A percentile compares a stretch with the other conserved stretches of the same genome.
Evolutionary conservation across 2,888 invertebrate species (phyloP).

Genomic region (Harmothoe impar): DNA sequence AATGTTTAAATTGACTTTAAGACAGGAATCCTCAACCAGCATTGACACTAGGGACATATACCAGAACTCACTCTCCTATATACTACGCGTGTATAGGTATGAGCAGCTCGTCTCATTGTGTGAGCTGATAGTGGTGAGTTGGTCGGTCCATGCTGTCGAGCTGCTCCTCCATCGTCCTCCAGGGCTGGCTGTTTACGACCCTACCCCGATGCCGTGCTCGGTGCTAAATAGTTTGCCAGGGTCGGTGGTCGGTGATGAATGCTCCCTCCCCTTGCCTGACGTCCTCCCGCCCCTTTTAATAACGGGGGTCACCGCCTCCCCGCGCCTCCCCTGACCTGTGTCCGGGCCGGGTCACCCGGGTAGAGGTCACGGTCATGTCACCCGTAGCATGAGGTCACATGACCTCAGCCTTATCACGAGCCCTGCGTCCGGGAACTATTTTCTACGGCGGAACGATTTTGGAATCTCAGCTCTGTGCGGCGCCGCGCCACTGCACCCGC

Average conservation of each 20-base stretch:
- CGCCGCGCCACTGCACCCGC: not conserved
- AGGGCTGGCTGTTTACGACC: not conserved
- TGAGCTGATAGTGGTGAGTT: not conserved
- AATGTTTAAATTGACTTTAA: too few relatives aligned
- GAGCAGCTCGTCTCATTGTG: not conserved
- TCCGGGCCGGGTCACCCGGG: conserved; percentile 23
- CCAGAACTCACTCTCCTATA: too few relatives aligned
- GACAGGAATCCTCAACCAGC: too few relatives aligned
- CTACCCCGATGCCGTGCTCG: not conserved
- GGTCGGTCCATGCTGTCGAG: not conserved
- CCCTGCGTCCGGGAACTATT: not conserved
- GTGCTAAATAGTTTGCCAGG: conserved; percentile 28
- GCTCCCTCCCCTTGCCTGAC: not conserved
- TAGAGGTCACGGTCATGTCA: not conserved
- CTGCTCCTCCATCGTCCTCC: not conserved
- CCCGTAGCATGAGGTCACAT: not conserved
- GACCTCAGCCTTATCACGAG: conserved; percentile 16
- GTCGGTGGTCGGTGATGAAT: conserved; percentile 14
- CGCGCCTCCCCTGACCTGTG: conserved; percentile 16
- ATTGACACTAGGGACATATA: too few relatives aligned
- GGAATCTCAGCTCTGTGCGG: not conserved
- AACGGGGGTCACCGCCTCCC: conserved; percentile 48
- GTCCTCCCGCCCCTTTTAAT: conserved; percentile 18
- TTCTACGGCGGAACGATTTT: conserved; percentile 13
- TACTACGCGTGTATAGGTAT: not conserved